Percentiles rank a stretch among this genome's conserved stretches.
Conservation (phyloP, 92 coral and sea anemone species). For the Zoanthus sansibaricus region DNA sequence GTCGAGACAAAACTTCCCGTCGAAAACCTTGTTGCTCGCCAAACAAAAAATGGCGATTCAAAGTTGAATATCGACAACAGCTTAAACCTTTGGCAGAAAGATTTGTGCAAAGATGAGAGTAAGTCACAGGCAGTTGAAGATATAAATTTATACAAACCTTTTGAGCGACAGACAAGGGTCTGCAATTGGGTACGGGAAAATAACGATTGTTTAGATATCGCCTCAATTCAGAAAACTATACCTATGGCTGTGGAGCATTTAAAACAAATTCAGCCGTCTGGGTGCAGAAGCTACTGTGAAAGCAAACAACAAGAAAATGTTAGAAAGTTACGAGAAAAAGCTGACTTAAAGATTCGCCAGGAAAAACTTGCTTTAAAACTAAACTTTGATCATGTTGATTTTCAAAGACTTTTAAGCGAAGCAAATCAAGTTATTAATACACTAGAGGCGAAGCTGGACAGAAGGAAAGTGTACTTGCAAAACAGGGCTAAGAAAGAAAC, state of each 20-base stretch:
- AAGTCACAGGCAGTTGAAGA: neutral
- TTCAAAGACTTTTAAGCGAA: slow-evolving; percentile 42
- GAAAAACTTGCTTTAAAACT: slow-evolving; percentile 57
- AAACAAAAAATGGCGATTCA: neutral
- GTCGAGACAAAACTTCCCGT: neutral
- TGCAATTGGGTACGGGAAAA: slow-evolving; percentile 34
- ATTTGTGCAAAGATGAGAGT: neutral
- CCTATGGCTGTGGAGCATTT: neutral
- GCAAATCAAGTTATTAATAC: slow-evolving; percentile 53
- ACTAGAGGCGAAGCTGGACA: slow-evolving; percentile 56
- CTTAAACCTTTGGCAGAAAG: slow-evolving; percentile 3
- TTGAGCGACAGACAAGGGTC: slow-evolving; percentile 12
- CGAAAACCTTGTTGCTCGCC: neutral
- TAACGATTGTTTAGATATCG: neutral
- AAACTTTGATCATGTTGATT: slow-evolving; percentile 59
- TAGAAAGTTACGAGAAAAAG: slow-evolving; percentile 54
- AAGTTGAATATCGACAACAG: neutral
- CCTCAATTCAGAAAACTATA: neutral
- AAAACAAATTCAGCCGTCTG: neutral
- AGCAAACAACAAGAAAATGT: slow-evolving; percentile 41
- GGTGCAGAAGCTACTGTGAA: neutral
- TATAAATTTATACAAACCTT: neutral
- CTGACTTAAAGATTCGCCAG: slow-evolving; percentile 62
- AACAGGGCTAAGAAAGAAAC: slow-evolving; percentile 55
- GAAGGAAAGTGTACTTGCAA: slow-evolving; percentile 58